phyloP scores from a whole-genome alignment of 2,113 vertebrate species.

The Trogon surrucura region DNA sequence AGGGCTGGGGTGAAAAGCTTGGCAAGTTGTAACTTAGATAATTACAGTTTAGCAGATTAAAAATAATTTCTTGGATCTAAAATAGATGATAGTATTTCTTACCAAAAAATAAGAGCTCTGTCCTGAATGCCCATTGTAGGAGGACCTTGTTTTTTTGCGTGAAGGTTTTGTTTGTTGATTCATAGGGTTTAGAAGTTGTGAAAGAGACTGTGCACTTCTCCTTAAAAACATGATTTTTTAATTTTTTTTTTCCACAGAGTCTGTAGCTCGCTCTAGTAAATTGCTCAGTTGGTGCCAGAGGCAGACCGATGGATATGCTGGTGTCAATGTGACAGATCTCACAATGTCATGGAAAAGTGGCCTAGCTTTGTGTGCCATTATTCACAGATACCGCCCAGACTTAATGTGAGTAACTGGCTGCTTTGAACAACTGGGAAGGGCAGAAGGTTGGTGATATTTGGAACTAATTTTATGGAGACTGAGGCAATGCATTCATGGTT shows the following conservation, averaged over 20 bases:
- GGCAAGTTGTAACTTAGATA: not conserved
- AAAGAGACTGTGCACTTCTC: not conserved
- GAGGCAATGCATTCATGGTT: not conserved
- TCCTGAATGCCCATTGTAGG: not conserved
- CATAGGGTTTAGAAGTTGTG: not conserved
- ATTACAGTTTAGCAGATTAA: not conserved
- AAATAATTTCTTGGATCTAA: not conserved
- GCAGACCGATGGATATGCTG: constrained; percentile 93
- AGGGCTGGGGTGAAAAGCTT: not conserved
- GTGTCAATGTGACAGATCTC: constrained; percentile 91
- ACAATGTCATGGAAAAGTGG: constrained; percentile 98
- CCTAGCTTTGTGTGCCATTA: constrained; percentile 93
- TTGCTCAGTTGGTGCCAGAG: constrained; percentile 97
- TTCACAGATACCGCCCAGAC: constrained; percentile 94
- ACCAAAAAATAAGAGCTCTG: not conserved
- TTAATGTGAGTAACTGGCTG: constrained; percentile 87
- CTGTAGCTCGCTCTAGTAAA: constrained; percentile 93
- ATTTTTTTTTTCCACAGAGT: constrained; percentile 75
- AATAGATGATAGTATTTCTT: not conserved
- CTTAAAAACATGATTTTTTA: not conserved
- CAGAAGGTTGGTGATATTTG: not conserved
- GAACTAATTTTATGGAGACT: not conserved
- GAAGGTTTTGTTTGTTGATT: not conserved
- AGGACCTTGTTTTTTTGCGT: not conserved
- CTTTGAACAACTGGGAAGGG: not conserved